Evolutionary conservation across 2,113 vertebrate genomes (phyloP), one percentile per base, ranked within the genome.

Genomic region (Tamias sibiricus): DNA sequence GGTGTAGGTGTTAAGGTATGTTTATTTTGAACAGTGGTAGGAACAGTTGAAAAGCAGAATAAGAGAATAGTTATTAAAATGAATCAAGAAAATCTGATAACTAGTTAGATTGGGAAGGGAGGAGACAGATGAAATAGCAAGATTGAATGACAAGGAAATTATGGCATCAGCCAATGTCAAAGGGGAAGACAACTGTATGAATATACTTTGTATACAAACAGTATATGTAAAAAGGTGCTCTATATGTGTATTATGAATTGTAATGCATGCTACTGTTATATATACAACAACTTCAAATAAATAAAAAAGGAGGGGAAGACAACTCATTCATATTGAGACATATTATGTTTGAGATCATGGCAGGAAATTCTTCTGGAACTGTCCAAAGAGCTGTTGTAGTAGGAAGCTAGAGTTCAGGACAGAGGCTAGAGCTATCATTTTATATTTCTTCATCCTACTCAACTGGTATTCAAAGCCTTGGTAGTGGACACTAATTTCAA

Each of bases 11-110:
- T 59, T 49, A n/a, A 95, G 57, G 71, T 71, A 76, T 76, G 30
- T n/a, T 49, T 82, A 44, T 62, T 17, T 12, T 52, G 9, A 69
- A 82, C 40, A 35, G 37, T 52, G 17, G 5, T 14, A 11, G 8
- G 26, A 64, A 40, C 16, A 20, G 35, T 40, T 85, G 68, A 59
- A 87, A 90, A 77, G 68, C n/a, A 32, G n/a, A 87, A 71, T 64
- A 83, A 94, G 44, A 83, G 10, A 87, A 62, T 42, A 47, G 40
- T 79, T 72, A 54, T 64, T 95, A 47, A 94, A 91, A 94, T n/a
- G 35, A 91, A 54, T 87, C n/a, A 77, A 40, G 54, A 90, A 30
- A 20, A 59, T 72, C 26, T 91, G 87, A 49, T 76, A 82, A 68
- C 24, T 87, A 42, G 30, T 77, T 86, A 69, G 3, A n/a, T 54